Evolutionary conservation across 2,113 vertebrate species (phyloP), one percentile per base, ranked within the genome.

Genomic region (Zingel zingel): DNA sequence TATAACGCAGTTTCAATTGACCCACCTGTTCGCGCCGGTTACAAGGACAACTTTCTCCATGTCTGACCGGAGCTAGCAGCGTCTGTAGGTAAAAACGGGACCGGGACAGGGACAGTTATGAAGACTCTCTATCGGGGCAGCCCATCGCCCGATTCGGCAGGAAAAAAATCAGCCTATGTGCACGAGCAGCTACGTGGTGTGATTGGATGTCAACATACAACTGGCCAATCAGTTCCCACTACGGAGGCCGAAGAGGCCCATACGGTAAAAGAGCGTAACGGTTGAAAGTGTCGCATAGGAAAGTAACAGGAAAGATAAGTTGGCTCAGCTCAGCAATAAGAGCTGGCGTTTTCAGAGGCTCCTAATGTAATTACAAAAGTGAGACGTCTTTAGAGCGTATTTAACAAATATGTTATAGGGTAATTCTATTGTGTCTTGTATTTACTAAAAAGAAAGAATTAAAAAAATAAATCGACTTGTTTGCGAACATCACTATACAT

Each of bases 1-100:
- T 25, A 23, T 13, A 43, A 76, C 8, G 21, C n/a, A 45, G 12
- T 45, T 57, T 70, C 0, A 23, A 10, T 1, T 45, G 8, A 16
- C 90, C 92, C 83, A 97, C 98, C 98, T 96, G 95, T 94, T 98
- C 0, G 98, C 97, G 0, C 98, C 98, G 0, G 97, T 99, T 33
- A 99, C 92, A 3, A 99, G 9, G 5, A 97, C 96, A 30, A 97
- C 96, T 0, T 85, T 96, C 80, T 93, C 84, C 97, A 97, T 97
- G 33, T 47, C 63, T 15, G 16, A 27, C 2, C 36, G 14, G 27
- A 27, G 3, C 12, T 11, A 0, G 33, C 43, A 36, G 64, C 59
- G 18, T 5, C 57, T 36, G 33, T 0, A 2, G n/a, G 70, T 0
- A 13, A 58, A 18, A 23, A 30, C 11, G 6, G 47, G 18, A 58